Conservation (phyloP, 2,113 vertebrate genomes). For the Thomomys bottae region DNA sequence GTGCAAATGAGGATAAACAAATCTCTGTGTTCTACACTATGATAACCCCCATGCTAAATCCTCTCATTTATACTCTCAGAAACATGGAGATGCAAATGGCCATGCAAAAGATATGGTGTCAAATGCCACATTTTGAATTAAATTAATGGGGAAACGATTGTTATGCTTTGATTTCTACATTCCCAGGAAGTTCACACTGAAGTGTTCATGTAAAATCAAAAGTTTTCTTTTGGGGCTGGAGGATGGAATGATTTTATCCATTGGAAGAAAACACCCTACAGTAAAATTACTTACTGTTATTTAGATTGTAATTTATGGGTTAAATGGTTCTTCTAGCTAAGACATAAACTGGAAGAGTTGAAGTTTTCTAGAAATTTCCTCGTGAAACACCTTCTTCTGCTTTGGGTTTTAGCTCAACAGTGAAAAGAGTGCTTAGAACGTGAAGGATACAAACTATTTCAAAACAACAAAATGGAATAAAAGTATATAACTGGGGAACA, state of each 20-base stretch:
- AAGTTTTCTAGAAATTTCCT: neutral
- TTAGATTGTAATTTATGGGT: neutral
- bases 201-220: neutral
- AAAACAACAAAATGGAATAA: neutral
- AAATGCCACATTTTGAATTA: neutral
- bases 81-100: slow-evolving; percentile 57
- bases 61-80: slow-evolving; percentile 67
- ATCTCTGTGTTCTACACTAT: slow-evolving; percentile 70
- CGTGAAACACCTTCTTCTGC: neutral
- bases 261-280: neutral
- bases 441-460: neutral
- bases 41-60: slow-evolving; percentile 63
- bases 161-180: accelerated
- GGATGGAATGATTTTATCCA: neutral
- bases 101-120: neutral
- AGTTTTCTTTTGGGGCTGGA: neutral
- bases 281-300: too few relatives aligned
- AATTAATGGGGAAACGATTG: accelerated
- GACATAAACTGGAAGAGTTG: accelerated
- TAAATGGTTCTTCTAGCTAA: too few relatives aligned
- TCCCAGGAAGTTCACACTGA: neutral
- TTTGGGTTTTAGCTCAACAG: too few relatives aligned
- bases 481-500: neutral
- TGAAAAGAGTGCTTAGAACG: neutral
- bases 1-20: slow-evolving; percentile 57